Percentiles rank a stretch among this genome's conserved stretches.
These are phyloP conservation scores for Alaudala cheleensis DNA, from an alignment of 2,113 vertebrate genomes.

Conservation along the genomic window DNA sequence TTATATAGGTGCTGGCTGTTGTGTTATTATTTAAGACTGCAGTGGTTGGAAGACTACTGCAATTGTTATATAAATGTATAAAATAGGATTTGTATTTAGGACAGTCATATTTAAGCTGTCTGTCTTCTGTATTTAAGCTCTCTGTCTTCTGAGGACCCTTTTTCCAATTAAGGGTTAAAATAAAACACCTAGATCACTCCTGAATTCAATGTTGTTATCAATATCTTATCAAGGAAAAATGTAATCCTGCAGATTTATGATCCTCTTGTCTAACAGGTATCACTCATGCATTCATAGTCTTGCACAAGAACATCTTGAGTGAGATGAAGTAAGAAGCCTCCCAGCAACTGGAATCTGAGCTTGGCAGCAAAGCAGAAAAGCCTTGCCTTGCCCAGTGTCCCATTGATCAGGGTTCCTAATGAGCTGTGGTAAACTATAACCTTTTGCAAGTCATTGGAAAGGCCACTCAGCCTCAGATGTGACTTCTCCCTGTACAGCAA, in stretches of 20 bases:
- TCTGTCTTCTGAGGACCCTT: not conserved
- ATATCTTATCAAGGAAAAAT: not conserved
- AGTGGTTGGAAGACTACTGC: not conserved
- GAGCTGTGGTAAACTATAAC: not conserved
- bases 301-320: not conserved
- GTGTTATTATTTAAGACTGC: not conserved
- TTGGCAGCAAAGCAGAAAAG: slow-evolving; percentile 14
- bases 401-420: not conserved
- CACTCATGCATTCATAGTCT: not conserved
- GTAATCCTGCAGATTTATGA: not conserved
- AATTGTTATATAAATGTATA: not conserved
- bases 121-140: not conserved
- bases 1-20: not conserved
- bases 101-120: not conserved
- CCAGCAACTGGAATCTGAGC: not conserved
- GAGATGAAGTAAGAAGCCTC: not conserved
- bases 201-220: not conserved
- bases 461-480: not conserved
- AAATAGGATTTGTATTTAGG: not conserved
- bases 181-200: not conserved
- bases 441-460: not conserved
- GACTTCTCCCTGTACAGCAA: not conserved
- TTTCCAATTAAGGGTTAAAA: not conserved
- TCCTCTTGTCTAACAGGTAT: not conserved
- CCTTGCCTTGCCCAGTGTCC: not conserved